Evolutionary conservation across 2,797 vertebrate genomes (phyloP).

Genomic region (Neosilurus mollespiculum): DNA sequence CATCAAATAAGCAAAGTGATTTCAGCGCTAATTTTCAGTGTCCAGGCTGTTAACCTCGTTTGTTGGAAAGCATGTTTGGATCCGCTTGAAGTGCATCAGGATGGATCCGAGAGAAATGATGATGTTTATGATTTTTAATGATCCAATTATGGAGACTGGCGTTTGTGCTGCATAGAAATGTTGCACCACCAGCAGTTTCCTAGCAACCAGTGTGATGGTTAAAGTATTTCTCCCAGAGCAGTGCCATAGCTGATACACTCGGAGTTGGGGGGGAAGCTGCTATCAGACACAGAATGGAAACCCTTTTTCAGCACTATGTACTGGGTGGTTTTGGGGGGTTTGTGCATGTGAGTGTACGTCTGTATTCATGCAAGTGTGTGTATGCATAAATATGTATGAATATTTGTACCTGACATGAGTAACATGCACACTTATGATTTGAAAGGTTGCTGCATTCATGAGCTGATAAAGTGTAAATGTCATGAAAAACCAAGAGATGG

Average conservation of each 20-base stretch:
- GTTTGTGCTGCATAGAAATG: conserved; percentile 75
- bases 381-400: conserved; percentile 5
- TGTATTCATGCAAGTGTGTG: background rate
- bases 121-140: conserved; percentile 78
- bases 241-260: conserved; percentile 45
- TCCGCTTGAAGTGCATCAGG: conserved; percentile 67
- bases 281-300: conserved; percentile 4
- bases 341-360: conserved; percentile 27
- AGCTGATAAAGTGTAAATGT: conserved; percentile 52
- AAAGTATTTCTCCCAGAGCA: conserved; percentile 71
- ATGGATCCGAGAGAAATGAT: conserved; percentile 74
- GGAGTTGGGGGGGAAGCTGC: conserved; percentile 36
- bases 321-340: background rate
- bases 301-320: background rate
- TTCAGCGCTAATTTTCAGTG: conserved; percentile 54
- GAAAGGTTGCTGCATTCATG: conserved; percentile 3
- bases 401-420: conserved; percentile 35
- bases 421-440: conserved; percentile 15
- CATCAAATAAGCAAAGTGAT: conserved; percentile 40
- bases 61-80: conserved; percentile 67
- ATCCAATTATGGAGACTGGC: conserved; percentile 76
- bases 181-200: conserved; percentile 77
- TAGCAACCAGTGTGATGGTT: conserved; percentile 75
- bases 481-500: conserved; percentile 64
- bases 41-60: conserved; percentile 72